These are phyloP conservation scores for Sciurus vulgaris DNA, from an alignment of 2,797 vertebrate genomes.

Conservation along the genomic window DNA sequence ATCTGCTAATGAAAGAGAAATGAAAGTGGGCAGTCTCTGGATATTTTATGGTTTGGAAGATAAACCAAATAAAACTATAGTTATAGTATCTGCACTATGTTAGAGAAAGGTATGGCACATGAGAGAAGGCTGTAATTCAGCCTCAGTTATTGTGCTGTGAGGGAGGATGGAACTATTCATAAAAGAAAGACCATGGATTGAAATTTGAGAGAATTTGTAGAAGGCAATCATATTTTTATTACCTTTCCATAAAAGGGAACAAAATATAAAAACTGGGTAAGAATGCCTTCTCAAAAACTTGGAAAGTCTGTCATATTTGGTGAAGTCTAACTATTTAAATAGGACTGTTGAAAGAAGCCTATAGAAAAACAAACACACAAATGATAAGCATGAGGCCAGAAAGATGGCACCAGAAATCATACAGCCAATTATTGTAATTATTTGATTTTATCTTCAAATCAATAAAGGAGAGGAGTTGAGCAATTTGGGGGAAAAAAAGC, in stretches of 20 bases:
- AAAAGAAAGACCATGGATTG: neutral
- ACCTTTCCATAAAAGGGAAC: neutral
- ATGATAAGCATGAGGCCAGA: neutral
- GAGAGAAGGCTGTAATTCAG: neutral
- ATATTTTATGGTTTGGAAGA: neutral
- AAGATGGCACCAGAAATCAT: neutral
- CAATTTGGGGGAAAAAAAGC: neutral
- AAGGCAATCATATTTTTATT: neutral
- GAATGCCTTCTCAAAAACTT: neutral
- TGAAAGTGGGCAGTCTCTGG: neutral
- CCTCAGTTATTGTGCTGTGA: too few species aligned
- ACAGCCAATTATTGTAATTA: neutral
- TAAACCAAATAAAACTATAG: neutral
- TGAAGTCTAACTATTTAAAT: neutral
- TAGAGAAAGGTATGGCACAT: neutral
- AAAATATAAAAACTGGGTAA: neutral
- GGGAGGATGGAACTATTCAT: accelerated
- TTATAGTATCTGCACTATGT: too few species aligned
- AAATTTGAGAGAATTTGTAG: neutral
- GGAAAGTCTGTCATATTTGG: neutral
- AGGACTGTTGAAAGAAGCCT: neutral
- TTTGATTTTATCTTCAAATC: neutral
- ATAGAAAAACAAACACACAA: neutral
- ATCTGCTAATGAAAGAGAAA: neutral
- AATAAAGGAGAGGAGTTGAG: neutral